phyloP scores from a whole-genome alignment of 2,113 vertebrate genomes.

The Erythrolamprus reginae region DNA sequence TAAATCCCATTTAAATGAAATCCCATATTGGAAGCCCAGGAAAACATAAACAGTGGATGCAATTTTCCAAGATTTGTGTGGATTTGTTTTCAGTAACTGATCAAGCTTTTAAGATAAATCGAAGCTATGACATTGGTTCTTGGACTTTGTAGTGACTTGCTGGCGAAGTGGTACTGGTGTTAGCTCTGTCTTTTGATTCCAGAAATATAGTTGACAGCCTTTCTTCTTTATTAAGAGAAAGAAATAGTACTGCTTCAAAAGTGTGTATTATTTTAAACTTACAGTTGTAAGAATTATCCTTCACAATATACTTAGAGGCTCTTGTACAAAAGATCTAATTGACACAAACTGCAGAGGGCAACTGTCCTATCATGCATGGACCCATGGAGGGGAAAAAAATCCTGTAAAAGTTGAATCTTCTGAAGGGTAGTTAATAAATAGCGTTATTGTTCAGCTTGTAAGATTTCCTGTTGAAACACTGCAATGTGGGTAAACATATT shows the following conservation, averaged over 20 bases:
- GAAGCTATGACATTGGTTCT: background rate
- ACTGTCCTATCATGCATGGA: background rate
- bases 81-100: background rate
- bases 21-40: background rate
- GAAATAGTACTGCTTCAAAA: background rate
- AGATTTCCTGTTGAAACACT: background rate
- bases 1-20: too few relatives aligned
- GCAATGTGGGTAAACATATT: background rate
- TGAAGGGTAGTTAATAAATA: background rate
- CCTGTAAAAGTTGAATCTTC: background rate
- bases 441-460: background rate
- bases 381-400: too few relatives aligned
- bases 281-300: background rate
- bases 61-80: background rate
- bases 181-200: background rate
- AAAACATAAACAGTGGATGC: background rate
- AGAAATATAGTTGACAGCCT: background rate
- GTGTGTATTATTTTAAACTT: background rate
- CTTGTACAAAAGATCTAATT: background rate
- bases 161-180: too few relatives aligned
- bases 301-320: background rate
- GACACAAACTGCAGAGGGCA: background rate
- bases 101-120: background rate
- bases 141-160: background rate
- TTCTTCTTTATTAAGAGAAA: fast-evolving